phyloP scores from a whole-genome alignment of 2,797 vertebrate species.

The Mycteria americana region DNA sequence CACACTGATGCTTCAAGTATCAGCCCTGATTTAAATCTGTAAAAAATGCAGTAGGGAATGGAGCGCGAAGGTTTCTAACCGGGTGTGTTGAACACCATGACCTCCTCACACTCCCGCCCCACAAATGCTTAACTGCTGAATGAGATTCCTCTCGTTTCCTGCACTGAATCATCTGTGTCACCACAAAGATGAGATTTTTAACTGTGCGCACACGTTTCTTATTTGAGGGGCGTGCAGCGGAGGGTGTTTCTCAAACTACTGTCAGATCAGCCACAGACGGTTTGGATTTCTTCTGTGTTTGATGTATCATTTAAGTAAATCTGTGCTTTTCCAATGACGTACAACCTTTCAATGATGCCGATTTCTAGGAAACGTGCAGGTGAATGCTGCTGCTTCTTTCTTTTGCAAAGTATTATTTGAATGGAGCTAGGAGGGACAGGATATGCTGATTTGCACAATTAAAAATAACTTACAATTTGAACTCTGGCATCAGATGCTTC shows the following conservation, averaged over 20 bases:
- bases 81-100: neutral
- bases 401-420: conserved; percentile 11
- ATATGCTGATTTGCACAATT: conserved; percentile 30
- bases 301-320: conserved; percentile 26
- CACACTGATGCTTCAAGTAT: neutral
- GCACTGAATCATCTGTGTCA: conserved; percentile 64
- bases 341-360: neutral
- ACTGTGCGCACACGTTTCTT: conserved; percentile 24
- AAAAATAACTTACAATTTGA: conserved; percentile 30
- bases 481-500: neutral
- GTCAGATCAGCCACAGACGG: neutral
- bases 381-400: neutral
- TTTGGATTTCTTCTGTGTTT: conserved; percentile 32
- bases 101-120: conserved; percentile 44
- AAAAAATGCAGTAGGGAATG: neutral
- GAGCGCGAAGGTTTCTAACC: neutral
- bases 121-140: conserved; percentile 44
- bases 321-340: neutral
- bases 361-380: conserved; percentile 19
- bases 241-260: conserved; percentile 54
- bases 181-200: conserved; percentile 62
- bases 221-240: conserved; percentile 22
- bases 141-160: conserved; percentile 59
- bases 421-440: neutral
- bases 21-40: neutral